phyloP scores from a whole-genome alignment of 2,113 vertebrate species.

The Sorex fumeus region DNA sequence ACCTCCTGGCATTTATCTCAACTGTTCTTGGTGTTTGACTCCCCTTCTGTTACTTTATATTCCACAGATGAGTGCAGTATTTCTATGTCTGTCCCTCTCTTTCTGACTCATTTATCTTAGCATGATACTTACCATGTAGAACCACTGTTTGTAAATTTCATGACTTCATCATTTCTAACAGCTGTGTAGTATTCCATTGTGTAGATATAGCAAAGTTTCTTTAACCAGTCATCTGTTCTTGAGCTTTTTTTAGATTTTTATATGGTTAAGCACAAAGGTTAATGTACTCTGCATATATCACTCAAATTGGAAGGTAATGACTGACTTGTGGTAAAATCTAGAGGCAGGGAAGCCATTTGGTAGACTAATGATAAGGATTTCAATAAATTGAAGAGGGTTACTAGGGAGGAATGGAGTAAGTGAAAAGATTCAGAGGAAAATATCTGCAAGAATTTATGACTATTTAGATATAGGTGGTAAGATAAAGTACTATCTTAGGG shows the following conservation, averaged over 20 bases:
- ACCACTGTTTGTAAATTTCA: too few relatives aligned
- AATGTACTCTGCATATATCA: neutral
- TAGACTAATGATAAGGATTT: neutral
- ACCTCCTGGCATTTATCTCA: too few relatives aligned
- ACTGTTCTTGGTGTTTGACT: too few relatives aligned
- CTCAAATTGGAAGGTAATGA: neutral
- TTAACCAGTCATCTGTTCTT: too few relatives aligned
- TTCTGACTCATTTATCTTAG: too few relatives aligned
- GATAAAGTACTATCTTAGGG: neutral
- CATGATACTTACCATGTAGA: too few relatives aligned
- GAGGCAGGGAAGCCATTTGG: neutral
- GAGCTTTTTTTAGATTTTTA: neutral
- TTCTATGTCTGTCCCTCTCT: too few relatives aligned
- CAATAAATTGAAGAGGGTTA: neutral
- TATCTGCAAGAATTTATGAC: neutral
- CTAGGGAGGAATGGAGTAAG: neutral
- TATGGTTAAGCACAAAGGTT: neutral
- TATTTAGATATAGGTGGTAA: neutral
- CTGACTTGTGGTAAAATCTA: neutral
- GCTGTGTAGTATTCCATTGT: too few relatives aligned
- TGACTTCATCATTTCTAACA: too few relatives aligned
- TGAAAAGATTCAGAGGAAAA: neutral
- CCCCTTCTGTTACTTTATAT: too few relatives aligned
- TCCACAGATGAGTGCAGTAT: too few relatives aligned
- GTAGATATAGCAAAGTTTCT: too few relatives aligned